These are phyloP conservation scores for Branchinecta sandiegonensis DNA, from an alignment of 2,888 invertebrate species.

Conservation along the genomic window DNA sequence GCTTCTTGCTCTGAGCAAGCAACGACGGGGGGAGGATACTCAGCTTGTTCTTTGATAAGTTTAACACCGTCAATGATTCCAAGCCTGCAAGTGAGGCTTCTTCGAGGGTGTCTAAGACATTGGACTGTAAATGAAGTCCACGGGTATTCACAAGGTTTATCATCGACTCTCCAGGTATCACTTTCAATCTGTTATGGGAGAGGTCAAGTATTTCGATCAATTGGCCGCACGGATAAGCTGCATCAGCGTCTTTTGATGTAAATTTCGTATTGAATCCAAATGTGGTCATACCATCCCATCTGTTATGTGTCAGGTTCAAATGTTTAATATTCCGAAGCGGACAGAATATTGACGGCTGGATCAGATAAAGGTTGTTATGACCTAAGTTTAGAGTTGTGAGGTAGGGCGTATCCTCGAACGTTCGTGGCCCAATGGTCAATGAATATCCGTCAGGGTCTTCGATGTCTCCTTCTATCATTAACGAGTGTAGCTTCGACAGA, in stretches of 20 bases:
- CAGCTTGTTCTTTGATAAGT: slow-evolving; percentile 64
- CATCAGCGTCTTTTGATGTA: neutral
- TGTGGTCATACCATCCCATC: neutral
- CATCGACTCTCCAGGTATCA: neutral
- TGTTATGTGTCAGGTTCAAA: slow-evolving; percentile 4
- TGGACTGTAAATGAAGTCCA: neutral
- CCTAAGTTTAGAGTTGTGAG: neutral
- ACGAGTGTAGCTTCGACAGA: neutral
- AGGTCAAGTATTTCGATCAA: neutral
- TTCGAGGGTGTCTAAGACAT: neutral
- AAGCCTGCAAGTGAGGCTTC: slow-evolving; percentile 40
- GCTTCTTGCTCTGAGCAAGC: slow-evolving; percentile 37
- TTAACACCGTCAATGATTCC: slow-evolving; percentile 52
- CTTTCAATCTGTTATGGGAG: neutral
- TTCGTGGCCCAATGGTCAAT: neutral
- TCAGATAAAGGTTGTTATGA: neutral
- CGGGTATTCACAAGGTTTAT: neutral
- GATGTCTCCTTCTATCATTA: neutral
- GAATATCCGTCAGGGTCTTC: neutral
- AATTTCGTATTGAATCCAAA: neutral
- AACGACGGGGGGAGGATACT: slow-evolving; percentile 64
- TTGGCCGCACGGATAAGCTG: neutral
- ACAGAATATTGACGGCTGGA: slow-evolving; percentile 1
- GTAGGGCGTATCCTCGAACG: neutral
- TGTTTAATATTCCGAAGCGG: neutral